Base-by-base conservation (phyloP, 2,113 vertebrate species). In the Australoheros scitulus region DNA sequence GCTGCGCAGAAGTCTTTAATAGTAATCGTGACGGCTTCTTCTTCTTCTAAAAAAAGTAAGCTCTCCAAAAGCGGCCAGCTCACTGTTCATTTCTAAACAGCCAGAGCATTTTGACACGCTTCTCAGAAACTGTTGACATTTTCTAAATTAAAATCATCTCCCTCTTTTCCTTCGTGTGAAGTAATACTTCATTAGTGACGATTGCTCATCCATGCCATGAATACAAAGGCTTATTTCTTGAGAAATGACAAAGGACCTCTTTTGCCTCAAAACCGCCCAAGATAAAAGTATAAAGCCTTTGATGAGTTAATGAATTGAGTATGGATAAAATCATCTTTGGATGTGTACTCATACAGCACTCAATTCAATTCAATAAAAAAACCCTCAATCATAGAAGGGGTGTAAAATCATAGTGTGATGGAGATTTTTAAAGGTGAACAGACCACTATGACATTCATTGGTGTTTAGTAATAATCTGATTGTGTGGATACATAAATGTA, bases 121-220 rank as follows among this genome's bases (percentile, higher is more conserved):
- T 83, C 63, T 81, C 55, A 63, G 81, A 91, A 92, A 85, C 83
- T 86, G 85, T 93, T 92, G 92, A 87, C 92, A 90, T 81, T 20
- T 89, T 84, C 82, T 70, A 92, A 93, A 94, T 93, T 88, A 90
- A 92, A 94, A 89, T 84, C 61, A 68, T 82, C 76, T 72, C 77
- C 75, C 86, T 81, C 84, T 85, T 90, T 90, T 88, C 82, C 81
- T 85, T 81, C 55, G 1, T 18, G 64, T 57, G 77, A 79, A 90
- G 85, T 70, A 85, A 90, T 88, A 89, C 85, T 92, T 92, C 81
- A 87, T 94, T 91, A 93, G 83, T 65, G 84, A 47, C 63, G 82
- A 89, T 87, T 93, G 85, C 82, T 88, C 86, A 70, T 83, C 86
- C 87, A 84, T 89, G 83, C 56, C 68, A 64, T 81, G 77, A 91